Conservation (phyloP, 2,113 vertebrate species). For the Arvicanthis niloticus region DNA sequence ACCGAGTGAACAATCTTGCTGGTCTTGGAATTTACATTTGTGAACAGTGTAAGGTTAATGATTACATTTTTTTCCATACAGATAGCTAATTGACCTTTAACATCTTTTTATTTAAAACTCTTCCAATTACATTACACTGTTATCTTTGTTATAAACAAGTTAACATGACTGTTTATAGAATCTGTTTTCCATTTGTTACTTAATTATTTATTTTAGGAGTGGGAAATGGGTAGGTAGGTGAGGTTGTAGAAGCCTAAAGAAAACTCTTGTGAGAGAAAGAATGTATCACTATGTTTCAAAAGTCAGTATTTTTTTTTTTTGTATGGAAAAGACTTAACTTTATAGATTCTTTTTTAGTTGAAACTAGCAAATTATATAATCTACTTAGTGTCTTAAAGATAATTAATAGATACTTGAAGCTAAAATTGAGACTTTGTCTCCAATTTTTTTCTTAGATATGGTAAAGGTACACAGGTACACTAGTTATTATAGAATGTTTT, state of each 20-base stretch:
- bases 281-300: not conserved
- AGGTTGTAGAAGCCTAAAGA: not conserved
- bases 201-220: not conserved
- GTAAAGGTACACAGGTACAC: not conserved
- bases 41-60: not conserved
- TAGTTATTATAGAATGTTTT: conserved; percentile 9
- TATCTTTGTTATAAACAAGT: not conserved
- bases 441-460: conserved; percentile 43
- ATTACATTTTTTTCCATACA: not conserved
- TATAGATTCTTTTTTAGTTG: conserved; percentile 23
- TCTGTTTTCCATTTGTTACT: not conserved
- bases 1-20: not conserved
- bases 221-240: not conserved
- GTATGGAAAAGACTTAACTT: conserved; percentile 27
- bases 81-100: not conserved
- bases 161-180: not conserved
- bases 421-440: conserved; percentile 34
- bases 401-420: conserved; percentile 58
- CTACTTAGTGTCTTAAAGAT: not conserved
- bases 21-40: not conserved
- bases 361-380: conserved; percentile 45
- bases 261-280: not conserved
- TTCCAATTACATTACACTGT: not conserved
- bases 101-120: conserved; percentile 14
- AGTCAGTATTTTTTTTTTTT: conserved; percentile 27